A percentile compares a stretch with the other conserved stretches of the same genome.
phyloP scores from a whole-genome alignment of 2,113 vertebrate species.

The Amia ocellicauda region DNA sequence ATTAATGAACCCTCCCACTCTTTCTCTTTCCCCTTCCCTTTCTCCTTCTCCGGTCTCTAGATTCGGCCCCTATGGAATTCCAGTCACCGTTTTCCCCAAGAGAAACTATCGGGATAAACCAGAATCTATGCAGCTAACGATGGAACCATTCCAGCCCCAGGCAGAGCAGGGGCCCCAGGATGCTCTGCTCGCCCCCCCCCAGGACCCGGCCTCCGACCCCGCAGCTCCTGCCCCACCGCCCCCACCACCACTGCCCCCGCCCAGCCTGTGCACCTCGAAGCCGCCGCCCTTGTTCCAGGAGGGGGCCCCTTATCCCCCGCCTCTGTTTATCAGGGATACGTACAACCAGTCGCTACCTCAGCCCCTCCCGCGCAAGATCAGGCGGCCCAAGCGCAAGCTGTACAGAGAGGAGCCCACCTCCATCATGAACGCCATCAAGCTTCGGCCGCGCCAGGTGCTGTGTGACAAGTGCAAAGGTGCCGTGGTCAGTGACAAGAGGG shows the following conservation, averaged over 20 bases:
- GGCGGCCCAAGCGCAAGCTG: conserved; percentile 89
- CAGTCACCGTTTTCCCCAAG: conserved; percentile 89
- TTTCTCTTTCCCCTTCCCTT: neutral
- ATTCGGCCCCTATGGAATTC: conserved; percentile 96
- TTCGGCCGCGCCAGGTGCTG: conserved; percentile 92
- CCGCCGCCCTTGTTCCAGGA: conserved; percentile 92
- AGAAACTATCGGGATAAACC: conserved; percentile 82
- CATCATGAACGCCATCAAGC: conserved; percentile 96
- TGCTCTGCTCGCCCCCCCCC: neutral
- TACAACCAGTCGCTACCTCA: conserved; percentile 99
- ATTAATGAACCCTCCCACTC: too few relatives aligned
- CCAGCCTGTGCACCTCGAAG: conserved; percentile 74
- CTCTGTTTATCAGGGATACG: conserved; percentile 98
- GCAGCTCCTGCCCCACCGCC: conserved; percentile 21
- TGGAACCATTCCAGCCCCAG: conserved; percentile 73
- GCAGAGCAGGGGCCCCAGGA: conserved; percentile 47
- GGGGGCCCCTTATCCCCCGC: conserved; percentile 91
- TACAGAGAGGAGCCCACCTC: conserved; percentile 96
- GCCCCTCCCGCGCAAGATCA: conserved; percentile 93
- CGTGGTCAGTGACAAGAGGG: conserved; percentile 78
- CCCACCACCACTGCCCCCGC: too few relatives aligned
- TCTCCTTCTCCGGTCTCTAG: conserved; percentile 59
- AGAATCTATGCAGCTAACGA: conserved; percentile 76
- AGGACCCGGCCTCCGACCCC: conserved; percentile 7
- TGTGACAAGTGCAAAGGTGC: conserved; percentile 95